Conservation (phyloP, 2,888 invertebrate genomes). For the Aleiodes alternator region DNA sequence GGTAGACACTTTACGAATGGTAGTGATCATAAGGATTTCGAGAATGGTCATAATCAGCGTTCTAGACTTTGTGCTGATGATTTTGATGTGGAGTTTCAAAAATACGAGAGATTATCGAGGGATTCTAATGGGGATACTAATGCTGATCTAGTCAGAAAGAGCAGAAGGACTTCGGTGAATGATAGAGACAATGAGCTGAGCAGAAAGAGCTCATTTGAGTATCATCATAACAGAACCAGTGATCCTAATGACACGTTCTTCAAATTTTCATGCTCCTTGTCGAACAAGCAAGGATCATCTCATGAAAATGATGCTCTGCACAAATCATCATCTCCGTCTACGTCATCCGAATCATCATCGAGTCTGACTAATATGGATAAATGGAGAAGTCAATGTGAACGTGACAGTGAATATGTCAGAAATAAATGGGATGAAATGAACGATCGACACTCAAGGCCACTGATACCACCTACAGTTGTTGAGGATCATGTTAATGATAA, state of each 20-base stretch:
- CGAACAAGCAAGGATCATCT: not conserved
- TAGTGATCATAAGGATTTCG: slow-evolving; percentile 44
- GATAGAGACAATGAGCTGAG: slow-evolving; percentile 51
- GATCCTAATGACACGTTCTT: not conserved
- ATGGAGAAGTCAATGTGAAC: slow-evolving; percentile 14
- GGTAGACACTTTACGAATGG: slow-evolving; percentile 22
- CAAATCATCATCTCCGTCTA: not conserved
- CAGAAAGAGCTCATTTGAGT: slow-evolving; percentile 51
- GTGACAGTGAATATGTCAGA: slow-evolving; percentile 28
- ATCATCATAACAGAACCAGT: not conserved
- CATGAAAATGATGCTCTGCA: not conserved
- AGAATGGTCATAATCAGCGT: slow-evolving; percentile 55
- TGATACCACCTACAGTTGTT: slow-evolving; percentile 64
- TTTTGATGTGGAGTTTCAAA: slow-evolving; percentile 64
- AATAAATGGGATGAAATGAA: slow-evolving; percentile 45
- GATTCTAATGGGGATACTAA: slow-evolving; percentile 56
- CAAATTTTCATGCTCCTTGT: not conserved
- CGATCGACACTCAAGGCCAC: slow-evolving; percentile 65
- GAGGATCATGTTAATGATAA: slow-evolving; percentile 44
- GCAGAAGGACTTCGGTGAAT: slow-evolving; percentile 60
- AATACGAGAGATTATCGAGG: slow-evolving; percentile 60
- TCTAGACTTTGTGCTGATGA: slow-evolving; percentile 61
- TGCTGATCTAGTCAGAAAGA: slow-evolving; percentile 56
- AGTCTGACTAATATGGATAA: not conserved
- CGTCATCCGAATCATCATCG: slow-evolving; percentile 15